phyloP scores from a whole-genome alignment of 2,797 vertebrate species.

The Xiphorhynchus erythropygius region DNA sequence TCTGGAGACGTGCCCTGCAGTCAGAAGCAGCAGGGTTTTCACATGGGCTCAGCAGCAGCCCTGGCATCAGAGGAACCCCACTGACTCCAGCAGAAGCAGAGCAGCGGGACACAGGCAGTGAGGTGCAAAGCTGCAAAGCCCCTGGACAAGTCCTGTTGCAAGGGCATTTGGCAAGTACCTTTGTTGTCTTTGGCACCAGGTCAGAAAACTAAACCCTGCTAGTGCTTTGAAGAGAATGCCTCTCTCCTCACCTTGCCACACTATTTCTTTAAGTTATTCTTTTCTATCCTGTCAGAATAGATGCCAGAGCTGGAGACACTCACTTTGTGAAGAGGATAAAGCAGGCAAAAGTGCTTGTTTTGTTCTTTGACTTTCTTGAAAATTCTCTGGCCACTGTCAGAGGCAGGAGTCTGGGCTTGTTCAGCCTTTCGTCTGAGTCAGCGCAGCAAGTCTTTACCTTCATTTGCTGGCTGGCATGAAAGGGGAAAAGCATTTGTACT shows the following conservation, averaged over 20 bases:
- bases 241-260: not conserved
- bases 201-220: not conserved
- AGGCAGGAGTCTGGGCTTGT: conserved; percentile 29
- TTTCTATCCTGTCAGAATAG: not conserved
- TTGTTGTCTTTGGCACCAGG: not conserved
- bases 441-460: not conserved
- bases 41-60: not conserved
- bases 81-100: not conserved
- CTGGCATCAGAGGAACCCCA: not conserved
- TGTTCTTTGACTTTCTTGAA: not conserved
- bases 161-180: not conserved
- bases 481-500: not conserved
- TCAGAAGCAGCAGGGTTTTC: not conserved
- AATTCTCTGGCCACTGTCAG: not conserved
- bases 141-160: not conserved
- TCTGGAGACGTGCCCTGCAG: rapidly evolving
- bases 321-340: not conserved
- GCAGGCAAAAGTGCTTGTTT: not conserved
- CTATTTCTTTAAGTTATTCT: not conserved
- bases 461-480: not conserved
- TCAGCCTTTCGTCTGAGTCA: conserved; percentile 15
- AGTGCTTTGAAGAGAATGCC: not conserved
- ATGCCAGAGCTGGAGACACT: not conserved
- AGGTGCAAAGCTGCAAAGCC: not conserved
- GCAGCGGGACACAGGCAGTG: not conserved